phyloP scores from a whole-genome alignment of 1,140 invertebrate genomes.

The Temnothorax nylanderi region DNA sequence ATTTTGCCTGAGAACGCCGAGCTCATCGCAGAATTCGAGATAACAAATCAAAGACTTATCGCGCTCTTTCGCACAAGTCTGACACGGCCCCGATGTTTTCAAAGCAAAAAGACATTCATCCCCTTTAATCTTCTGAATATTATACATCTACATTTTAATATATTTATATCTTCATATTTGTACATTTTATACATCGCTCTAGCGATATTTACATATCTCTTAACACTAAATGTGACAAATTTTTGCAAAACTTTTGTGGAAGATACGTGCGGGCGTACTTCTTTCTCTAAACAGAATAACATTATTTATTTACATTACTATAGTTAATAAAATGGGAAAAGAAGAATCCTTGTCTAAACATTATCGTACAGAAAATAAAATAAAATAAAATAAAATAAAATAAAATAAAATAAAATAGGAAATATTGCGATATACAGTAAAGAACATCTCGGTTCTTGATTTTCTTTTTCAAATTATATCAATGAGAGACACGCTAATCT shows the following conservation, averaged over 20 bases:
- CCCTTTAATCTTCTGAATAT: not conserved
- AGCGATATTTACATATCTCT: not conserved
- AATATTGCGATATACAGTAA: not conserved
- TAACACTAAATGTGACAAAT: not conserved
- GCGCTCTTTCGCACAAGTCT: conserved; percentile 4
- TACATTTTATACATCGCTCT: not conserved
- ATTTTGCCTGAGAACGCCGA: conserved; percentile 8
- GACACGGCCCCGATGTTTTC: not conserved
- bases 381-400: not conserved
- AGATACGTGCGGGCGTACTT: not conserved
- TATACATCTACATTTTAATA: not conserved
- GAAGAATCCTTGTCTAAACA: not conserved
- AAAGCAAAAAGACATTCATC: conserved; percentile 16
- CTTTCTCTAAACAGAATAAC: not conserved
- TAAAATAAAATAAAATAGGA: not conserved
- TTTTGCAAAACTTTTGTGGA: not conserved
- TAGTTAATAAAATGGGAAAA: not conserved
- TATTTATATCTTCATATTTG: not conserved
- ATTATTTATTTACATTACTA: not conserved
- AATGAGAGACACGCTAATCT: not conserved
- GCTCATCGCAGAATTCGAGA: too few species aligned
- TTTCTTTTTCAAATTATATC: not conserved
- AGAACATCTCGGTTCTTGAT: not conserved
- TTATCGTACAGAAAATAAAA: not conserved
- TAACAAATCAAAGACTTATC: conserved; percentile 58